Percentiles rank a stretch among this genome's conserved stretches.
Evolutionary conservation across 2,113 vertebrate genomes (phyloP).

Genomic region (Pseudonaja textilis): DNA sequence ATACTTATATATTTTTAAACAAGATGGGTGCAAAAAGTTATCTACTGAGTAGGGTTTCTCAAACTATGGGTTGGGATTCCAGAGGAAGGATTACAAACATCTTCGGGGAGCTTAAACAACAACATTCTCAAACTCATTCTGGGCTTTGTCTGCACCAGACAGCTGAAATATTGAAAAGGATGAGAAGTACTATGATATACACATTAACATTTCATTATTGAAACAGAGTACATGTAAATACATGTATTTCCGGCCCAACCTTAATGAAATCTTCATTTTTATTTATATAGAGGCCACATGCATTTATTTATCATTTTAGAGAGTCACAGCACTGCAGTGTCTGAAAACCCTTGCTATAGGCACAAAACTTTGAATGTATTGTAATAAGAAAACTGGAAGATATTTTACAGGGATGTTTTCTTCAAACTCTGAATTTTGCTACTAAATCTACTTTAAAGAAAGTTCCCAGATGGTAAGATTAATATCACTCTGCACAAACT

Average conservation of each 20-base stretch:
- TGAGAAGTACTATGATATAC: neutral
- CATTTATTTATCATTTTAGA: neutral
- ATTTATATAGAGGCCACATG: neutral
- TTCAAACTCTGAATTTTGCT: neutral
- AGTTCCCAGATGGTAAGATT: neutral
- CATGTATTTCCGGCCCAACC: neutral
- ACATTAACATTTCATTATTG: neutral
- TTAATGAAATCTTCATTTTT: neutral
- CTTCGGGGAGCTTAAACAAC: neutral
- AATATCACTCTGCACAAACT: neutral
- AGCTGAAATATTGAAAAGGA: neutral
- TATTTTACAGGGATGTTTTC: neutral
- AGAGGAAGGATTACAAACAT: neutral
- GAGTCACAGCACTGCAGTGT: neutral
- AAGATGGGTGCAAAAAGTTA: neutral
- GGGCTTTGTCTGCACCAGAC: neutral
- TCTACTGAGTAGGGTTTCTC: neutral
- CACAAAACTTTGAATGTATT: neutral
- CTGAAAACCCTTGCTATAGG: neutral
- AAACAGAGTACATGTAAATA: neutral
- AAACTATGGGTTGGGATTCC: neutral
- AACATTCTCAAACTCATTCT: neutral
- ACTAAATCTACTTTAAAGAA: neutral
- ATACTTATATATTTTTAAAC: neutral
- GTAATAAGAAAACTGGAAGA: neutral